These are phyloP conservation scores for Anguilla japonica DNA, from an alignment of 2,113 vertebrate genomes.

Conservation along the genomic window DNA sequence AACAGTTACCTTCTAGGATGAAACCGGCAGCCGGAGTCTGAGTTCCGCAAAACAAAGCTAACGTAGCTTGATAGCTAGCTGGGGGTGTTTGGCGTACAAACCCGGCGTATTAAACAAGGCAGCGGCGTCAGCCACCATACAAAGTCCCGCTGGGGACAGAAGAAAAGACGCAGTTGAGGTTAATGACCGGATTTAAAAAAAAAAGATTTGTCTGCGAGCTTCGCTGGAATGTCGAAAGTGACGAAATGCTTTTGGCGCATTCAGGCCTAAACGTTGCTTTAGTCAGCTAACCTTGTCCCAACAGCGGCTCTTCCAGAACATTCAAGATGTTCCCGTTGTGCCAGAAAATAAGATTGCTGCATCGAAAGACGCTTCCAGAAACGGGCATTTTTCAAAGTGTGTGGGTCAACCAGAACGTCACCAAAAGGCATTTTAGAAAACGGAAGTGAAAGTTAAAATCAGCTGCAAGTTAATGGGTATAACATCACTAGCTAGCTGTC, in stretches of 20 bases:
- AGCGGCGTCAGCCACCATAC: not conserved
- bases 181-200: not conserved
- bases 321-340: not conserved
- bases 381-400: not conserved
- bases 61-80: not conserved
- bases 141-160: not conserved
- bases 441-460: not conserved
- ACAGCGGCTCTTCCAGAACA: constrained; percentile 21
- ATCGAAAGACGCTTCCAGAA: not conserved
- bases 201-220: not conserved
- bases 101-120: not conserved
- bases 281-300: not conserved
- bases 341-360: not conserved
- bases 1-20: not conserved
- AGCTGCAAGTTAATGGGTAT: not conserved
- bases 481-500: not conserved
- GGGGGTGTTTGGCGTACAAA: not conserved
- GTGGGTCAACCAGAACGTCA: not conserved
- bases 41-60: not conserved
- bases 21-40: not conserved
- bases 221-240: not conserved
- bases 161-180: not conserved
- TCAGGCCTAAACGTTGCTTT: not conserved
- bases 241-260: constrained; percentile 4
- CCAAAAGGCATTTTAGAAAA: not conserved